Evolutionary conservation across 2,797 vertebrate genomes (phyloP).

Genomic region (Pteropus rufus): DNA sequence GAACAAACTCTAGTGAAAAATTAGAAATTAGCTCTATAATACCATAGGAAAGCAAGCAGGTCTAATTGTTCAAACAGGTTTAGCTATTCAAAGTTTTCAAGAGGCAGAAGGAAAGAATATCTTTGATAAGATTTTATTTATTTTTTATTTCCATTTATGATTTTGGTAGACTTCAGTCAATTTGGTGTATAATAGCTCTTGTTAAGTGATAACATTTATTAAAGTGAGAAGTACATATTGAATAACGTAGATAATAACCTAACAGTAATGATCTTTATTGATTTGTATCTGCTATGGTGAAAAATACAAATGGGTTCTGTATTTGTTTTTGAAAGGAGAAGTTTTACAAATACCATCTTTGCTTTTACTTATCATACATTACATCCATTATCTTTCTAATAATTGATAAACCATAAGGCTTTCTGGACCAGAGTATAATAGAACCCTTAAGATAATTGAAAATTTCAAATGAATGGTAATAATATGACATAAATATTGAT

Average conservation of each 20-base stretch:
- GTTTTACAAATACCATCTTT: slow-evolving; percentile 34
- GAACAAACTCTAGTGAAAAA: not conserved
- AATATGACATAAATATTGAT: not conserved
- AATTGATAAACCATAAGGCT: not conserved
- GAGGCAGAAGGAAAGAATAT: not conserved
- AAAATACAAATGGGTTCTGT: not conserved
- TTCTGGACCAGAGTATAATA: not conserved
- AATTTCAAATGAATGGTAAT: not conserved
- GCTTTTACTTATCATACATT: not conserved
- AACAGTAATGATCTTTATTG: not conserved
- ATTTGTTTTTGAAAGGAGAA: not conserved
- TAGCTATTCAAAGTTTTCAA: slow-evolving; percentile 29
- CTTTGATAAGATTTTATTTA: not conserved
- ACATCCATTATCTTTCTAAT: not conserved
- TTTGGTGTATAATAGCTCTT: not conserved
- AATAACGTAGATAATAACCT: not conserved
- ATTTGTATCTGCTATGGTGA: not conserved
- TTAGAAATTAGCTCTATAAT: not conserved
- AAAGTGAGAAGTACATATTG: not conserved
- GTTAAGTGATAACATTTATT: not conserved
- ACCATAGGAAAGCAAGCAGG: not conserved
- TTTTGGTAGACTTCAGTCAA: not conserved
- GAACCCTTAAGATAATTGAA: not conserved
- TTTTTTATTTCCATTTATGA: slow-evolving; percentile 16
- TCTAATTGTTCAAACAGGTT: not conserved